Conservation (phyloP, 2,113 vertebrate genomes). For the Epinephelus moara region DNA sequence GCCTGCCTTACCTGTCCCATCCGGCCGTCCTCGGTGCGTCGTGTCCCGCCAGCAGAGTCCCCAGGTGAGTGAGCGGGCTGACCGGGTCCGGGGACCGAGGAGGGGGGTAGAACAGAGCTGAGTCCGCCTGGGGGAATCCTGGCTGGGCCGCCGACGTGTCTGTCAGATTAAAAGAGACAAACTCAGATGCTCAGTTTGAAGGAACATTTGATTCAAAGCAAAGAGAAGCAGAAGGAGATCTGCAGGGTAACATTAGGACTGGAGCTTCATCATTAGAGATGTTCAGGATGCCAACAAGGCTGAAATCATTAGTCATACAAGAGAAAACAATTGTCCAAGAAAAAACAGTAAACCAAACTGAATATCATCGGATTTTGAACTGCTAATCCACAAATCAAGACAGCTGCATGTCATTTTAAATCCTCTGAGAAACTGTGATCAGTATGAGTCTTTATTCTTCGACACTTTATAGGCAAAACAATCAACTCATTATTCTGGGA, state of each 20-base stretch:
- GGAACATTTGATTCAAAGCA: neutral
- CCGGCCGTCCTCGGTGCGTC: slow-evolving; percentile 58
- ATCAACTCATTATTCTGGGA: neutral
- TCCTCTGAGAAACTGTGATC: neutral
- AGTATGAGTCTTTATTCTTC: neutral
- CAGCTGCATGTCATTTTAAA: neutral
- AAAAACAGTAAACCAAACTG: neutral
- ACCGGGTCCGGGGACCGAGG: slow-evolving; percentile 37
- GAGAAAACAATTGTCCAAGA: too few species aligned
- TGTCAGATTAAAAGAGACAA: neutral
- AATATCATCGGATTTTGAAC: too few species aligned
- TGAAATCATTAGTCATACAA: neutral
- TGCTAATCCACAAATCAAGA: neutral
- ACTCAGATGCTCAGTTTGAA: neutral
- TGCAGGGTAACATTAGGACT: neutral
- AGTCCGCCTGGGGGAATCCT: neutral
- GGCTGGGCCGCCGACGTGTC: slow-evolving; percentile 22
- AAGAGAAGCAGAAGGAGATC: neutral
- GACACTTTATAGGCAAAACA: neutral
- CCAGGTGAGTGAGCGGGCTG: slow-evolving; percentile 82
- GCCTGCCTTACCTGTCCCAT: slow-evolving; percentile 76
- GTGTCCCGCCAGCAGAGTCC: slow-evolving; percentile 63
- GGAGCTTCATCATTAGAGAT: neutral
- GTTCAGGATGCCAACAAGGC: neutral
- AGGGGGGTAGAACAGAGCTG: slow-evolving; percentile 51